These are phyloP conservation scores for Mesodorylaimus sp. DNA, from an alignment of 2,888 invertebrate species.

Conservation along the genomic window DNA sequence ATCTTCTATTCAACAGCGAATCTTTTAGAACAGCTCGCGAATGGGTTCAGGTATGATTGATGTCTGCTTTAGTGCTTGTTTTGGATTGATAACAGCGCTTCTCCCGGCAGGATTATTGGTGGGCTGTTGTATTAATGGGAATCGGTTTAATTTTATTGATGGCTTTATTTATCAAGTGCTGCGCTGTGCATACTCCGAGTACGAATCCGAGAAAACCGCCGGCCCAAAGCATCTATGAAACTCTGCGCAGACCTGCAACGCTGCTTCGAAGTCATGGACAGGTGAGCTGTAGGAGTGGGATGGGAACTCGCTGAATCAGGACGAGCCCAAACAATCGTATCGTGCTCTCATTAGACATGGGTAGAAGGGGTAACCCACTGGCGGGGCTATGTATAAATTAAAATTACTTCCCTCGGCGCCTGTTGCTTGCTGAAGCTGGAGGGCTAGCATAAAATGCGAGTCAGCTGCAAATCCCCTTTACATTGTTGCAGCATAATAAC, in stretches of 20 bases:
- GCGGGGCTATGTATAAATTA: too few species aligned
- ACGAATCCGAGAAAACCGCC: constrained; percentile 94
- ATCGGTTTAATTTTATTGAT: constrained; percentile 79
- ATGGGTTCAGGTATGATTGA: constrained; percentile 58
- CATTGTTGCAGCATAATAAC: too few species aligned
- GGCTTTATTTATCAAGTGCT: constrained; percentile 96
- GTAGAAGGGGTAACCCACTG: too few species aligned
- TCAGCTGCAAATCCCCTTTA: too few species aligned
- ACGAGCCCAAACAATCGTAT: too few species aligned
- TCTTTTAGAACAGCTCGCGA: constrained; percentile 68
- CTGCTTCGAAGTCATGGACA: background rate
- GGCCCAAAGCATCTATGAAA: constrained; percentile 71
- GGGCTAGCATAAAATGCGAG: too few species aligned
- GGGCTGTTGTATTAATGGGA: constrained; percentile 75
- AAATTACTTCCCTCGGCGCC: too few species aligned
- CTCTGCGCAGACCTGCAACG: constrained; percentile 38
- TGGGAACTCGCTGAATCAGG: background rate
- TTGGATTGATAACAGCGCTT: constrained; percentile 1
- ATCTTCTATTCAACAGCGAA: constrained; percentile 72
- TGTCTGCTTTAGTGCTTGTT: background rate
- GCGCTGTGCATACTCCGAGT: constrained; percentile 96
- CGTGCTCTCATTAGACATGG: too few species aligned
- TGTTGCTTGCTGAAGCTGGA: too few species aligned
- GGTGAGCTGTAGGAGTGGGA: background rate
- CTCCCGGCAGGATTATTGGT: constrained; percentile 60